phyloP scores from a whole-genome alignment of 1,140 invertebrate species.

The Pristionchus pacificus region DNA sequence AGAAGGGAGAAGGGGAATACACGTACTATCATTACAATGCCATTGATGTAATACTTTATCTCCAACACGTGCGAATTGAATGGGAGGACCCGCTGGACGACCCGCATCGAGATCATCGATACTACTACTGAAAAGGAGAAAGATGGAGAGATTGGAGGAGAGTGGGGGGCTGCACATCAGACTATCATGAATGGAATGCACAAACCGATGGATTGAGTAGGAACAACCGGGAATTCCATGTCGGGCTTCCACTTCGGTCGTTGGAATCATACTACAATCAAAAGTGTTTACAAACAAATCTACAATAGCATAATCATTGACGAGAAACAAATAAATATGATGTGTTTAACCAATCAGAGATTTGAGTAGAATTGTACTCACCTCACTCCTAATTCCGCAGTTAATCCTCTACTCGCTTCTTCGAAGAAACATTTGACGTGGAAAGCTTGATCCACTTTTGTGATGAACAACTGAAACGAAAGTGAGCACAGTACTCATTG shows the following conservation, averaged over 20 bases:
- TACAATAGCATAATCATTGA: slow-evolving; percentile 14
- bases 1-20: background rate
- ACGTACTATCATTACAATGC: slow-evolving; percentile 55
- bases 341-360: background rate
- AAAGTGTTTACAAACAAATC: no score
- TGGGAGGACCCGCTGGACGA: slow-evolving; percentile 43
- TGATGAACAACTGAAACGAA: slow-evolving; percentile 49
- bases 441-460: slow-evolving; percentile 57
- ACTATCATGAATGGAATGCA: background rate
- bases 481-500: background rate
- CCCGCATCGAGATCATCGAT: slow-evolving; percentile 54
- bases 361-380: slow-evolving; percentile 4
- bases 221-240: slow-evolving; percentile 56
- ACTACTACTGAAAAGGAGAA: slow-evolving; percentile 8
- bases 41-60: slow-evolving; percentile 55
- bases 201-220: slow-evolving; percentile 47
- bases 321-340: slow-evolving; percentile 10
- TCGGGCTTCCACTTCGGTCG: slow-evolving; percentile 55
- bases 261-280: slow-evolving; percentile 55
- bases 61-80: slow-evolving; percentile 54
- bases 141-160: no score
- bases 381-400: slow-evolving; percentile 56
- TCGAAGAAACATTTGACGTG: slow-evolving; percentile 58
- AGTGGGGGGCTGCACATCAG: background rate
- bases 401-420: slow-evolving; percentile 51